phyloP scores from a whole-genome alignment of 2,888 invertebrate species.

The Tribolium freemani region DNA sequence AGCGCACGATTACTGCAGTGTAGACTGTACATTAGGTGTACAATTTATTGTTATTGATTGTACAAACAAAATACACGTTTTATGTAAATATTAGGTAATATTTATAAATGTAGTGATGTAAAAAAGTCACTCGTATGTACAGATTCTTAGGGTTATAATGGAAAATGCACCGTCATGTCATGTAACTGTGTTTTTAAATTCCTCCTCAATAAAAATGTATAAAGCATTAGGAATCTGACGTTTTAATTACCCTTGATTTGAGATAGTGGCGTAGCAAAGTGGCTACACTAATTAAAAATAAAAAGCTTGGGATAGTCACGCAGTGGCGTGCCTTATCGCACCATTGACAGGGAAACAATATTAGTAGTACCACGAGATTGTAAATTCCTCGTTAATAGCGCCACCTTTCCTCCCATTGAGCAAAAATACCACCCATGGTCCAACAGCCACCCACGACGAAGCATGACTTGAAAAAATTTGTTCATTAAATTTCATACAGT shows the following conservation, averaged over 20 bases:
- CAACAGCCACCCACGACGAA: constrained; percentile 56
- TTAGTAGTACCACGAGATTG: constrained; percentile 24
- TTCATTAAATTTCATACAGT: constrained; percentile 26
- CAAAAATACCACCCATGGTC: constrained; percentile 55
- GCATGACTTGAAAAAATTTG: constrained; percentile 54
- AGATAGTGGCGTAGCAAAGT: neutral
- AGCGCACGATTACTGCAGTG: constrained; percentile 16
- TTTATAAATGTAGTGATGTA: constrained; percentile 48
- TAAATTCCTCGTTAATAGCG: constrained; percentile 56
- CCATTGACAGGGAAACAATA: constrained; percentile 37
- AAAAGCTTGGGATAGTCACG: neutral
- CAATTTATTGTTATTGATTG: constrained; percentile 39
- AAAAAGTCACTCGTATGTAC: constrained; percentile 41
- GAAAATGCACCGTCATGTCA: constrained; percentile 54
- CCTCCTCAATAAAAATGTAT: constrained; percentile 52
- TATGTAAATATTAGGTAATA: constrained; percentile 54
- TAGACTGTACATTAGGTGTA: constrained; percentile 36
- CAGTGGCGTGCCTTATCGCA: neutral
- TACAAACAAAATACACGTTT: constrained; percentile 48
- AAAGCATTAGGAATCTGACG: constrained; percentile 37
- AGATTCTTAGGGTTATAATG: constrained; percentile 40
- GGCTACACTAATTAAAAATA: neutral
- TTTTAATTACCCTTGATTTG: constrained; percentile 7
- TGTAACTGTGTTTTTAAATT: constrained; percentile 57
- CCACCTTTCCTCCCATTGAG: constrained; percentile 54